Percentiles rank a stretch among this genome's conserved stretches.
phyloP scores from a whole-genome alignment of 2,888 invertebrate genomes.

The Andrena trimmerana region DNA sequence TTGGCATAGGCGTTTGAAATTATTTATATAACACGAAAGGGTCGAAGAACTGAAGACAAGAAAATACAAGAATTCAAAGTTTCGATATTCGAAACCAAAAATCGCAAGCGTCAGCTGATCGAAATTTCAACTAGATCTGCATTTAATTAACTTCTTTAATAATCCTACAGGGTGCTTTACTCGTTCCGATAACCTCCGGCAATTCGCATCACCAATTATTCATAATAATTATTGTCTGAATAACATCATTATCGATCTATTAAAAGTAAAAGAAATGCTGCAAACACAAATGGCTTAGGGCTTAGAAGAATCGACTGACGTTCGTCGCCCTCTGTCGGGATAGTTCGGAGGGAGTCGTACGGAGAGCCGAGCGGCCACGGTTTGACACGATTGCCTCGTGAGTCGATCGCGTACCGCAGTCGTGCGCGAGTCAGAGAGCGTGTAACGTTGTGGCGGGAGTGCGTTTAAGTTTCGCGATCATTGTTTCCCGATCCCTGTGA shows the following conservation, averaged over 20 bases:
- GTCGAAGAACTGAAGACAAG: background rate
- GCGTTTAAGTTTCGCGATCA: background rate
- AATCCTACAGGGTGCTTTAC: too few relatives aligned
- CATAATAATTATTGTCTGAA: too few relatives aligned
- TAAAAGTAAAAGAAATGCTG: background rate
- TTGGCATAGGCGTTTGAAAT: background rate
- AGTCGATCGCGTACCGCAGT: slow-evolving; percentile 50
- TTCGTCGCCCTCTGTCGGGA: background rate
- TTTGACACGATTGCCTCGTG: slow-evolving; percentile 32
- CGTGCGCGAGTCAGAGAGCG: slow-evolving; percentile 41
- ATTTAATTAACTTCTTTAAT: too few relatives aligned
- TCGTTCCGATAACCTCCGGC: too few relatives aligned
- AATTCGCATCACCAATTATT: too few relatives aligned
- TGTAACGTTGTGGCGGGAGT: background rate
- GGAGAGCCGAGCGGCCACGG: slow-evolving; percentile 42
- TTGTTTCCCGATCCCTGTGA: slow-evolving; percentile 22
- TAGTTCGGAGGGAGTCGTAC: background rate
- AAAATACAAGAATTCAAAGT: background rate
- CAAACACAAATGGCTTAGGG: too few relatives aligned
- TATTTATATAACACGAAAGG: background rate
- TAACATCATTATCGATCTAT: background rate
- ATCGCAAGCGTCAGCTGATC: too few relatives aligned
- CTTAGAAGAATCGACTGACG: background rate
- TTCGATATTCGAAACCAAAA: background rate
- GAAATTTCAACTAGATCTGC: too few relatives aligned